Base-by-base conservation (phyloP, 2,113 vertebrate species). In the Podiceps cristatus region DNA sequence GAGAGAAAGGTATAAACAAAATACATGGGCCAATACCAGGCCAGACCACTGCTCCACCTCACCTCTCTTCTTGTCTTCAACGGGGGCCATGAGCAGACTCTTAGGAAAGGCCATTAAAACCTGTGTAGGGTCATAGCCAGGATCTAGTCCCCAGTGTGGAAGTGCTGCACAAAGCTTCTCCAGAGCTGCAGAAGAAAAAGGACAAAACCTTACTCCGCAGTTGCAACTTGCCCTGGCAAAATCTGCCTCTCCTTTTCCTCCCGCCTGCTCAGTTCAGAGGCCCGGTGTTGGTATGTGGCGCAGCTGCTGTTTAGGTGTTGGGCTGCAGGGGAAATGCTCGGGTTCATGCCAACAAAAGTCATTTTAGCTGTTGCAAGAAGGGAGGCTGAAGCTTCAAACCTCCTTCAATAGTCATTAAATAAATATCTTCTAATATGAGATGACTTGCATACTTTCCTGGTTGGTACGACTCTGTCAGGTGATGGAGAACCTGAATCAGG, bases 401-500 rank as follows among this genome's bases (percentile, higher is more conserved):
- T 95, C 88, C 73, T 64, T 73, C 93, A 91, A 87, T 9, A 89
- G 64, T 72, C 14, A 18, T 49, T 66, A 72, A 94, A 35, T 66
- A 72, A 94, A 35, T 42, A 42, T 75, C 58, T 87, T 88, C 86
- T 93, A 80, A 85, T 37, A 62, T 0, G 7, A 86, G 35, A 52
- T 53, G 74, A 95, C 53, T 93, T 69, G 42, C 53, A 18, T 40
- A 66, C 56, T 89, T 89, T 93, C 77, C 71, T 86, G 62, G 86
- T 66, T 85, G 22, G 28, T 50, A 64, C 53, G 62, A 85, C 47
- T 68, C 59, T 19, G 11, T 63, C 6, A 69, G 52, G 40, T 79
- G 69, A 72, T 49, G n/a, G 62, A 95, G 88, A 85, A 72, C 84
- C 93, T 66, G 73, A 91, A 90, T 91, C 45, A 55, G 62, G 67